These are phyloP conservation scores for Brachyistius frenatus DNA, from an alignment of 2,113 vertebrate species.

Conservation along the genomic window DNA sequence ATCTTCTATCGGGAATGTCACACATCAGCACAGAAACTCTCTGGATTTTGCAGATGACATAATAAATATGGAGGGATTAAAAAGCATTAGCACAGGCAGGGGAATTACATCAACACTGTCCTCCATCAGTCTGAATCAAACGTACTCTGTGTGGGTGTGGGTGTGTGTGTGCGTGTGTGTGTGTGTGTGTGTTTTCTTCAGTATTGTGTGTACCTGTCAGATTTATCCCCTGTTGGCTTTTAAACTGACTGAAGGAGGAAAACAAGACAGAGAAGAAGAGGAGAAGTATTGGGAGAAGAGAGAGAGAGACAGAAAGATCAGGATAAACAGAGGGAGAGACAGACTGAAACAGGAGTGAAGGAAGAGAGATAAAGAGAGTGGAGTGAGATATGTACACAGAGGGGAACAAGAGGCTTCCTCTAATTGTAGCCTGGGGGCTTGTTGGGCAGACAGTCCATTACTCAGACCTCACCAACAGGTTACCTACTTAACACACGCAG, in stretches of 20 bases:
- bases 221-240: constrained; percentile 47
- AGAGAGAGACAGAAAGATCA: constrained; percentile 12
- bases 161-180: not conserved
- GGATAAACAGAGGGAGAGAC: constrained; percentile 41
- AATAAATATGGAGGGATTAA: constrained; percentile 40
- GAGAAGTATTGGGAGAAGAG: constrained; percentile 17
- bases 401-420: constrained; percentile 58
- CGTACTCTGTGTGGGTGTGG: too few relatives aligned
- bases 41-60: constrained; percentile 11
- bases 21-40: constrained; percentile 10
- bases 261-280: constrained; percentile 26
- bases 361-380: constrained; percentile 25
- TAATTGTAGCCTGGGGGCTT: constrained; percentile 76
- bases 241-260: constrained; percentile 46
- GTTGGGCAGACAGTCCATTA: constrained; percentile 70
- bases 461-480: constrained; percentile 69
- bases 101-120: constrained; percentile 29
- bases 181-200: not conserved
- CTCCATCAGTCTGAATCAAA: constrained; percentile 26
- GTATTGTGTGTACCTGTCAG: constrained; percentile 25
- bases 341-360: constrained; percentile 23
- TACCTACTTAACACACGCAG: constrained; percentile 65
- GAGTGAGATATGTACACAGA: constrained; percentile 40
- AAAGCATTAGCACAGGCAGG: constrained; percentile 36
- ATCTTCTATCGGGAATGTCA: not conserved